Evolutionary conservation across 2,113 vertebrate genomes (phyloP).

Genomic region (Ammospiza nelsoni): DNA sequence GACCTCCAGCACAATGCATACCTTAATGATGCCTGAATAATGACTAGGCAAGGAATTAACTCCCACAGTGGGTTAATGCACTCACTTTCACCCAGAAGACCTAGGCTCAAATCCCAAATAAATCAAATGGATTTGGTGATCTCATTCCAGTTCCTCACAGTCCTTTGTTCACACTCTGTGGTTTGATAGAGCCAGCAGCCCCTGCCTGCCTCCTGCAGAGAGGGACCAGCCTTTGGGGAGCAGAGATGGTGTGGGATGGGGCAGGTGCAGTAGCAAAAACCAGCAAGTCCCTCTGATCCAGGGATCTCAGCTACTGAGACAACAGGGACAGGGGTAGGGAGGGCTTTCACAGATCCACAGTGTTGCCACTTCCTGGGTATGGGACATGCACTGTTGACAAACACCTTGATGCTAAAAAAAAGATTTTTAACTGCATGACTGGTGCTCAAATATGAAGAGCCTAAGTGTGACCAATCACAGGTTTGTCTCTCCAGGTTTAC

Average conservation of each 20-base stretch:
- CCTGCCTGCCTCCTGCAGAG: background rate
- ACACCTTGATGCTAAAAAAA: background rate
- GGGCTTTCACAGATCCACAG: background rate
- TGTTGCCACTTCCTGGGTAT: background rate
- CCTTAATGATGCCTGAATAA: conserved; percentile 51
- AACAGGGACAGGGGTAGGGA: background rate
- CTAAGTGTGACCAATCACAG: background rate
- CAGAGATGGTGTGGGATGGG: background rate
- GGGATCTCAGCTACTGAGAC: background rate
- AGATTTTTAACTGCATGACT: background rate
- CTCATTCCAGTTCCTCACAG: background rate
- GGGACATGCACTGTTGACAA: background rate
- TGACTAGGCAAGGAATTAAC: conserved; percentile 54
- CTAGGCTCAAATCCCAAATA: conserved; percentile 22
- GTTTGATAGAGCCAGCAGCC: accelerated
- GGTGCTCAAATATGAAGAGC: background rate
- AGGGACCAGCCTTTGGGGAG: background rate
- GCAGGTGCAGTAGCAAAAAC: background rate
- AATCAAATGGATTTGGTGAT: conserved; percentile 41
- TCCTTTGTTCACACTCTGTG: background rate
- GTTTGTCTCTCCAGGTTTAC: background rate
- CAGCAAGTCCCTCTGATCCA: background rate
- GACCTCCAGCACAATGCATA: conserved; percentile 51
- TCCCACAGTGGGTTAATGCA: conserved; percentile 16
- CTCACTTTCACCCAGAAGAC: conserved; percentile 43